A percentile compares a stretch with the other conserved stretches of the same genome.
phyloP scores from a whole-genome alignment of 1,140 invertebrate species.

The honey bee (Apis mellifera) region DNA sequence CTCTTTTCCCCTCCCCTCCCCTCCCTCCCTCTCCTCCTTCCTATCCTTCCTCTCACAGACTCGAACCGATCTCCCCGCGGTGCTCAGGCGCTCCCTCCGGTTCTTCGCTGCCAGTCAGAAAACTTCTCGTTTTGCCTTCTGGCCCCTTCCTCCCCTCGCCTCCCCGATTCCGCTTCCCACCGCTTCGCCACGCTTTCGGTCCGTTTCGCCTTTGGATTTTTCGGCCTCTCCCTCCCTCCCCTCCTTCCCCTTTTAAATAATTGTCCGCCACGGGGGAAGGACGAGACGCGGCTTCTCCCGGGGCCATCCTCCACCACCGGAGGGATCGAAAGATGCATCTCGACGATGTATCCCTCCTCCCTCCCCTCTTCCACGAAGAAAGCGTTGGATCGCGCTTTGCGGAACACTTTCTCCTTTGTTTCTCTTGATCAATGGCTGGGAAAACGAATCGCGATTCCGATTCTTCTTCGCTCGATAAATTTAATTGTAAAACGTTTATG shows the following conservation, averaged over 20 bases:
- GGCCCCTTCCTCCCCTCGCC: neutral
- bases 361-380: constrained; percentile 36
- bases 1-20: constrained; percentile 31
- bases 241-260: constrained; percentile 69
- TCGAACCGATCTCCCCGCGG: constrained; percentile 33
- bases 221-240: constrained; percentile 39
- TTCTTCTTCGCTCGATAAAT: too few relatives aligned
- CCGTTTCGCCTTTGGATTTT: constrained; percentile 64
- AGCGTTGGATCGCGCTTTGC: too few relatives aligned
- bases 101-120: constrained; percentile 61
- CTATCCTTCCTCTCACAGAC: constrained; percentile 57
- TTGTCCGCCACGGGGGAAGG: constrained; percentile 66
- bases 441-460: too few relatives aligned
- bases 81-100: constrained; percentile 42
- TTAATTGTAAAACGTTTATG: too few relatives aligned
- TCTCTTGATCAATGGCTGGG: too few relatives aligned
- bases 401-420: too few relatives aligned
- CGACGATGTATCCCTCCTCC: constrained; percentile 8
- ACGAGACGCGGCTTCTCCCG: constrained; percentile 18
- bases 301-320: constrained; percentile 20
- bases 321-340: constrained; percentile 60
- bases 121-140: constrained; percentile 63
- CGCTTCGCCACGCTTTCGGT: neutral
- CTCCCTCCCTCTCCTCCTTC: constrained; percentile 55
- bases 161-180: neutral